Evolutionary conservation across 2,888 invertebrate genomes (phyloP).

Genomic region (Pardosa pseudoannulata): DNA sequence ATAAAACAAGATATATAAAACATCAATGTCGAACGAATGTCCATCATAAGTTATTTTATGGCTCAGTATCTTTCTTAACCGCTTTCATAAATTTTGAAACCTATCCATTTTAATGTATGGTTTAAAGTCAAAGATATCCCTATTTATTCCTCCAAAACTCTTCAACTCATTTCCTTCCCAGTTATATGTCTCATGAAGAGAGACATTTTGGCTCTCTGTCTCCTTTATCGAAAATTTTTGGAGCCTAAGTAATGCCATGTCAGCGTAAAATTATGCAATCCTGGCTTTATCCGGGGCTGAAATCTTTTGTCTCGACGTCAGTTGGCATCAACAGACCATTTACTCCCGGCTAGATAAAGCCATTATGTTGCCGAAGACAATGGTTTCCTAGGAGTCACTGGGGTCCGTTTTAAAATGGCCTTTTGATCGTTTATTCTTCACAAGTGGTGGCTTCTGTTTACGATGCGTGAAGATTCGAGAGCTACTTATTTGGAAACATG

Average conservation of each 20-base stretch:
- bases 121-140: too few relatives aligned
- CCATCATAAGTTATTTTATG: too few relatives aligned
- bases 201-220: background rate
- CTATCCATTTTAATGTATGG: too few relatives aligned
- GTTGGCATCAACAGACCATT: slow-evolving; percentile 5
- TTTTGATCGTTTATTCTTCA: background rate
- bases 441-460: background rate
- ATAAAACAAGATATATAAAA: too few relatives aligned
- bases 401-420: background rate
- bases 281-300: background rate
- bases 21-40: too few relatives aligned
- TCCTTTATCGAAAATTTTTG: slow-evolving; percentile 4
- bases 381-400: background rate
- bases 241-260: slow-evolving; percentile 10
- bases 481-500: too few relatives aligned
- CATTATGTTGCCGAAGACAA: background rate
- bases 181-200: background rate
- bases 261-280: slow-evolving; percentile 1
- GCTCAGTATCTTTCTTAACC: too few relatives aligned
- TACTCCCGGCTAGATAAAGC: background rate
- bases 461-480: background rate
- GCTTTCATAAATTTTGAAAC: too few relatives aligned
- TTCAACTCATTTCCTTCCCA: too few relatives aligned
- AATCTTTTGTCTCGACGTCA: background rate
- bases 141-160: too few relatives aligned